Evolutionary conservation across 1,140 invertebrate genomes (phyloP).

Genomic region (Charaxes varanes): DNA sequence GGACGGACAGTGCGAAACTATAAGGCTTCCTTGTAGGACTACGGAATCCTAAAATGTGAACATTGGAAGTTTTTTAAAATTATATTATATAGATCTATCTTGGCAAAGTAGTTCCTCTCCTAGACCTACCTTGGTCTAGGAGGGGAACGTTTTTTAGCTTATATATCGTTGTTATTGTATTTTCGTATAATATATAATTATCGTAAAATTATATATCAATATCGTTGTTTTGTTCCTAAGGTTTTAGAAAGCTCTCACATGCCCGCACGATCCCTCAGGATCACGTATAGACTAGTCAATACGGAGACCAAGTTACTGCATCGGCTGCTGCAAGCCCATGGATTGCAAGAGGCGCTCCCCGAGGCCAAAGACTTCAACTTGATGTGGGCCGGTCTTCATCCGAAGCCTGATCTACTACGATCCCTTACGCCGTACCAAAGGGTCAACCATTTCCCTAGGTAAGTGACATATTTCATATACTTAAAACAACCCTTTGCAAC

Average conservation of each 20-base stretch:
- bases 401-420: constrained; percentile 90
- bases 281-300: constrained; percentile 87
- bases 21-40: no score
- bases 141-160: no score
- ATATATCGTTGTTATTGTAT: constrained; percentile 4
- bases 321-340: constrained; percentile 83
- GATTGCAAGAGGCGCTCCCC: constrained; percentile 78
- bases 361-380: constrained; percentile 88
- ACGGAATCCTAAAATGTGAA: no score
- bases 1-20: no score
- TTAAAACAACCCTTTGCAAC: no score
- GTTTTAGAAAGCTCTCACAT: constrained; percentile 68
- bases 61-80: no score
- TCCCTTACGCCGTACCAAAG: constrained; percentile 89
- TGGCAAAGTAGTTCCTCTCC: no score
- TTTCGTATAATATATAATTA: not conserved
- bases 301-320: constrained; percentile 86
- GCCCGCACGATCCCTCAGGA: constrained; percentile 83
- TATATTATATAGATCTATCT: no score
- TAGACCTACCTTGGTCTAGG: no score
- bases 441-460: constrained; percentile 96
- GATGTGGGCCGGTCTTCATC: constrained; percentile 92
- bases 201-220: not conserved
- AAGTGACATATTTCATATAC: no score
- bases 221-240: constrained; percentile 18